Evolutionary conservation across 2,113 vertebrate genomes (phyloP).

Genomic region (Ceyx margarethae): DNA sequence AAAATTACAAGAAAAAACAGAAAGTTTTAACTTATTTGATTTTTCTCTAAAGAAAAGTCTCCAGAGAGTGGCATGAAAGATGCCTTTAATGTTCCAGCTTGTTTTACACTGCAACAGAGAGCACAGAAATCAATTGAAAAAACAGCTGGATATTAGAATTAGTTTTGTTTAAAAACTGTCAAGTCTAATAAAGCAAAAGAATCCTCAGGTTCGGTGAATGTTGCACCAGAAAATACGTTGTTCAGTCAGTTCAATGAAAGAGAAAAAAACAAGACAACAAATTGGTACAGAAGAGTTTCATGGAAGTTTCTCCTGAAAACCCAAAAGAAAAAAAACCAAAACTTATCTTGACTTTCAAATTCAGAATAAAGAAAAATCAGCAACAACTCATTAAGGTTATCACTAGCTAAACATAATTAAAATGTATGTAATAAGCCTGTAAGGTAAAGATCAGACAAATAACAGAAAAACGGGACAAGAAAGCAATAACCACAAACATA

Average conservation of each 20-base stretch:
- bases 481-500: neutral
- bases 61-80: neutral
- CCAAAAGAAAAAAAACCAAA: neutral
- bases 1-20: neutral
- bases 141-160: conserved; percentile 34
- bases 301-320: neutral
- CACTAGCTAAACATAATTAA: neutral
- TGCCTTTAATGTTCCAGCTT: neutral
- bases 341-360: neutral
- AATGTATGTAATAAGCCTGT: neutral
- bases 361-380: neutral
- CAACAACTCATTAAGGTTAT: neutral
- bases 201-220: neutral
- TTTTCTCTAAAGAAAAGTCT: conserved; percentile 23
- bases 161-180: conserved; percentile 58
- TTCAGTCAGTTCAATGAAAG: neutral
- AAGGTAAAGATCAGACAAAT: neutral
- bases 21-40: neutral
- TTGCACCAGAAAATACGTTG: conserved; percentile 13
- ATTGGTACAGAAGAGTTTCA: neutral
- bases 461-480: neutral
- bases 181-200: conserved; percentile 34
- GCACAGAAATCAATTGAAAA: conserved; percentile 30
- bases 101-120: conserved; percentile 18
- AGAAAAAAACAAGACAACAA: neutral